Conservation (phyloP, 2,888 invertebrate species). For the Aporophyla nigra region DNA sequence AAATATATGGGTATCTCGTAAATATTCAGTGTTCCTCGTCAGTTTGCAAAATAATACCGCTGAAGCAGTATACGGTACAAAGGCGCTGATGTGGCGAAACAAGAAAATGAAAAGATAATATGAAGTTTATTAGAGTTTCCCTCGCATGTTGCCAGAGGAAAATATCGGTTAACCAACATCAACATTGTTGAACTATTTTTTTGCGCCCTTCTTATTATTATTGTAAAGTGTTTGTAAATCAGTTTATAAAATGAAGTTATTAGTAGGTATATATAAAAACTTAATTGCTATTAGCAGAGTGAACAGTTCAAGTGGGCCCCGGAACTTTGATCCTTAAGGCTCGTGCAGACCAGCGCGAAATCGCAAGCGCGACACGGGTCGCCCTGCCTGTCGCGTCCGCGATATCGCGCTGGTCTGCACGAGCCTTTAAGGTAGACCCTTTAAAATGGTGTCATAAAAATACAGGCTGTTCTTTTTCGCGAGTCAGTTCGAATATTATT, state of each 20-base stretch:
- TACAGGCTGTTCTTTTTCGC: neutral
- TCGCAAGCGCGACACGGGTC: too few species aligned
- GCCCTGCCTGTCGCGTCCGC: too few species aligned
- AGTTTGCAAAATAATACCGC: constrained; percentile 18
- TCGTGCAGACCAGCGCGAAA: too few species aligned
- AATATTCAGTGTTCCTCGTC: constrained; percentile 43
- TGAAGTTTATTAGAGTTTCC: constrained; percentile 38
- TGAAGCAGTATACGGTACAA: constrained; percentile 23
- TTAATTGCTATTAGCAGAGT: neutral
- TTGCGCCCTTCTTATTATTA: neutral
- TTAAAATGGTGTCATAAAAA: neutral
- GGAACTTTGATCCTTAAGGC: neutral
- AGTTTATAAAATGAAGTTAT: neutral
- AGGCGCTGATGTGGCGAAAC: constrained; percentile 47
- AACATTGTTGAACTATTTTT: constrained; percentile 9
- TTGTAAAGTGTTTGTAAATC: neutral
- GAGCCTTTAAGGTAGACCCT: neutral
- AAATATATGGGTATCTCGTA: constrained; percentile 21
- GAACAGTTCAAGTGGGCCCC: neutral
- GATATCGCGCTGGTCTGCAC: too few species aligned
- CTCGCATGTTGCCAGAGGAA: constrained; percentile 7
- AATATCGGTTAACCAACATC: constrained; percentile 24
- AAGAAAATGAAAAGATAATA: constrained; percentile 61
- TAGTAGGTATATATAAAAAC: neutral
- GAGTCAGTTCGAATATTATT: neutral